Base-by-base conservation (phyloP, 64 coral and sea anemone genomes). In the Trachythela sp. region DNA sequence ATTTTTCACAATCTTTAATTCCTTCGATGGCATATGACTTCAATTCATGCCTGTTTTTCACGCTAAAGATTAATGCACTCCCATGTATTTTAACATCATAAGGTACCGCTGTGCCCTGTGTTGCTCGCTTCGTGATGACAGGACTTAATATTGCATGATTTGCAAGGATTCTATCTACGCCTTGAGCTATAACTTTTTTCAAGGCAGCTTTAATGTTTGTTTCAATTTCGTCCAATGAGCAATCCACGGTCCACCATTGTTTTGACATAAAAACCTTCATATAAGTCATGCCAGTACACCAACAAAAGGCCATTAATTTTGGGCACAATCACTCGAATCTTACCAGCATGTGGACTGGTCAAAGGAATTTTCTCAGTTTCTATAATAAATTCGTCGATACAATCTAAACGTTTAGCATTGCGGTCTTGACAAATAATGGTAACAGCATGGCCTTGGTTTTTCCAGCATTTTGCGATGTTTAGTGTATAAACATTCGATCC, bases 401-500 rank as follows among this genome's bases (percentile, higher is more conserved):
- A 97, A 72, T 83, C 84, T n/a, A 97, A 72, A 29, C 92, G 90
- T 36, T 89, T 88, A 0, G 95, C 95, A 24, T 54, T 85, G 9
- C 92, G 95, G 56, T 97, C 95, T 89, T 97, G 95, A 34, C 95
- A 97, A 84, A 97, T 64, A 27, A 97, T 35, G 0, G 93, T 97
- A 20, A 97, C 95, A 34, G 93, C 87, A 86, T 97, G 93, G 14
- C 95, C 95, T 40, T 94, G 90, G 4, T 88, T 92, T 40, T 94
- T 94, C 95, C 93, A 97, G 5, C 93, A 90, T 48, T 94, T 92
- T 0, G 95, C 95, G 6, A 94, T 89, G 80, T 97, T 97, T 29
- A 92, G 39, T 13, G 95, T 91, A 41, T 97, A 97, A 87, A 97
- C 91, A 48, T 97, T 97, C 5, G 95, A 97, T 10, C 95, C 95